Percentiles rank a stretch among this genome's conserved stretches.
phyloP scores from a whole-genome alignment of 2,888 invertebrate species.

The Trichopria drosophilae region DNA sequence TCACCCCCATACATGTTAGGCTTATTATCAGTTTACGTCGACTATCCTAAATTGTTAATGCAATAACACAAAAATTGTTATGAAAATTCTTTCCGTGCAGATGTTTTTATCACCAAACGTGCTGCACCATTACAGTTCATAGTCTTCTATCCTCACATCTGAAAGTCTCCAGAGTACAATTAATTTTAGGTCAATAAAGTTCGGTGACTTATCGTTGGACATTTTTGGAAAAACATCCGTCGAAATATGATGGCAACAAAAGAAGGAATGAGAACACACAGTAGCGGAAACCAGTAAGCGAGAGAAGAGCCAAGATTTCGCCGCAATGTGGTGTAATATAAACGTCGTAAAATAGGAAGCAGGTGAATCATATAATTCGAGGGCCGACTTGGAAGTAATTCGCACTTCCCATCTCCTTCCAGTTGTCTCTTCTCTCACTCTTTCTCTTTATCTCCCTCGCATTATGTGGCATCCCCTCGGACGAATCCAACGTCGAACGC shows the following conservation, averaged over 20 bases:
- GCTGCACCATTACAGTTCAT: too few relatives aligned
- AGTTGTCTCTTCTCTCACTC: slow-evolving; percentile 2
- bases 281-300: slow-evolving; percentile 3
- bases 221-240: neutral
- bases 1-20: too few relatives aligned
- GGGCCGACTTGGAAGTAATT: slow-evolving; percentile 50
- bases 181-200: too few relatives aligned
- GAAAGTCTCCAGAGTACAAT: too few relatives aligned
- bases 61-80: too few relatives aligned
- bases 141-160: too few relatives aligned
- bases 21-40: too few relatives aligned
- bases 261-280: neutral
- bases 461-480: slow-evolving; percentile 40
- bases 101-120: too few relatives aligned
- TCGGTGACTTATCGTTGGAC: too few relatives aligned
- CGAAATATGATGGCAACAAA: neutral
- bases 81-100: too few relatives aligned
- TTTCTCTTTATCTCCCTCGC: slow-evolving; percentile 19
- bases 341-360: slow-evolving; percentile 59
- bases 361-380: slow-evolving; percentile 58
- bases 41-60: too few relatives aligned
- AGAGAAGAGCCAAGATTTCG: slow-evolving; percentile 47
- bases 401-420: slow-evolving; percentile 37
- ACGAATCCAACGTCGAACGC: slow-evolving; percentile 39
- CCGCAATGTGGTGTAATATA: slow-evolving; percentile 54